Base-by-base conservation (phyloP, 1,140 invertebrate genomes). In the Eumaeus atala region DNA sequence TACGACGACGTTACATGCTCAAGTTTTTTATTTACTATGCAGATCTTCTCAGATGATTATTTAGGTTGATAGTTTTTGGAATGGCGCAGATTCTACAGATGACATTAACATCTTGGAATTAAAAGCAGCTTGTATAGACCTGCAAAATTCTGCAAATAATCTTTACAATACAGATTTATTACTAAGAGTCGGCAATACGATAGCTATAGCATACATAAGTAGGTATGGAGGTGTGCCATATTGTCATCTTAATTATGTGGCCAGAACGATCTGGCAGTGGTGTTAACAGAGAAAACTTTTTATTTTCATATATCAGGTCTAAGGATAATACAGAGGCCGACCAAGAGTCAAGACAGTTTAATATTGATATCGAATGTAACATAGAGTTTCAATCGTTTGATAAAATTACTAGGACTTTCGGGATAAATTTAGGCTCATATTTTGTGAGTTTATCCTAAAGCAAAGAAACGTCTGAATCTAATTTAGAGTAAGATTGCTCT, bases 141-240 rank as follows among this genome's bases (percentile, higher is more conserved):
- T 51, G 8, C 36, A 38, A 38, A 10, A 10, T 17, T 51, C 38
- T 21, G 35, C 35, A n/a, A 14, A 37, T 18, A 37, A 40, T 21
- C 21, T 11, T 14, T 17, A 5, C 18, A 38, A 51, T 38, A 37
- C 12, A 17, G 50, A n/a, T n/a, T n/a, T n/a, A n/a, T n/a, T n/a
- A n/a, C n/a, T n/a, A n/a, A n/a, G n/a, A n/a, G 17, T 51, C 7
- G 50, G 38, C 37, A 51, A 38, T 18, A 38, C 50, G 5, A 51
- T 36, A 0, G 35, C 50, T 7, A 21, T 51, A 11, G 16, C 35
- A 18, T 51, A 51, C 7, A 28, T 38, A 11, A 51, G 38, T 16
- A 35, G 34, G 9, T 35, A 37, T 28, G 49, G 49, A 8, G 49
- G 49, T 9, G 17, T 51, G 35, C 50, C 18, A 40, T 51, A 35